phyloP scores from a whole-genome alignment of 1,140 invertebrate species.

The Pogonomyrmex californicus region DNA sequence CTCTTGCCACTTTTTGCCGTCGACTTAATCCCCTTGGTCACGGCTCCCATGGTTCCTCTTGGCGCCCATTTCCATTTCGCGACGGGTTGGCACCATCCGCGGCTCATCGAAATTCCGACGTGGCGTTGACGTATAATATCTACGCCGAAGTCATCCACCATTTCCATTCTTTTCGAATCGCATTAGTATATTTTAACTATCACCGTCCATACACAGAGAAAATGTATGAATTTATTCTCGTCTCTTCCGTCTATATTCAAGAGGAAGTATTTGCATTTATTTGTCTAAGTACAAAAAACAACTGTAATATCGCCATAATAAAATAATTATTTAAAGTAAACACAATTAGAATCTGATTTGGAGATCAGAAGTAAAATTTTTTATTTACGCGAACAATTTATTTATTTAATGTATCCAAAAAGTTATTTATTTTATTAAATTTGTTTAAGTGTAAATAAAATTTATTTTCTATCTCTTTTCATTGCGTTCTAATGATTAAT shows the following conservation, averaged over 20 bases:
- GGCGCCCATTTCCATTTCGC: constrained; percentile 37
- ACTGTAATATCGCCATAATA: not conserved
- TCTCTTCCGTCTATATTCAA: not conserved
- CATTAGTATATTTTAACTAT: constrained; percentile 59
- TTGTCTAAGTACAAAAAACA: not conserved
- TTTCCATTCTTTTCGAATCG: constrained; percentile 56
- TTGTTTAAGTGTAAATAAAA: not conserved
- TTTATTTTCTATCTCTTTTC: not conserved
- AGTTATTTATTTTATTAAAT: not conserved
- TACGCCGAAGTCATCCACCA: not conserved
- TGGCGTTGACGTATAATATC: constrained; percentile 40
- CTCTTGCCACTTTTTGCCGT: constrained; percentile 18
- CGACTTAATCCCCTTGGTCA: constrained; percentile 15
- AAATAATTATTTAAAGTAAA: constrained; percentile 6
- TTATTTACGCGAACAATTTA: not conserved
- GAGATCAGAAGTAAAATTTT: not conserved
- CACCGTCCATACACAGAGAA: not conserved
- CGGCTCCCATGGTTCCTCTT: not conserved
- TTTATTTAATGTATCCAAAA: not conserved
- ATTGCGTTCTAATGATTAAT: not conserved
- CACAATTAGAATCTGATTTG: not conserved
- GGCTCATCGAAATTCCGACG: constrained; percentile 60
- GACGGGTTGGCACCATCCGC: constrained; percentile 42
- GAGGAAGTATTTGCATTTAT: constrained; percentile 17
- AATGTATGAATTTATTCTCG: constrained; percentile 18